These are phyloP conservation scores for Diorhabda sublineata DNA, from an alignment of 1,140 invertebrate genomes.

Conservation along the genomic window DNA sequence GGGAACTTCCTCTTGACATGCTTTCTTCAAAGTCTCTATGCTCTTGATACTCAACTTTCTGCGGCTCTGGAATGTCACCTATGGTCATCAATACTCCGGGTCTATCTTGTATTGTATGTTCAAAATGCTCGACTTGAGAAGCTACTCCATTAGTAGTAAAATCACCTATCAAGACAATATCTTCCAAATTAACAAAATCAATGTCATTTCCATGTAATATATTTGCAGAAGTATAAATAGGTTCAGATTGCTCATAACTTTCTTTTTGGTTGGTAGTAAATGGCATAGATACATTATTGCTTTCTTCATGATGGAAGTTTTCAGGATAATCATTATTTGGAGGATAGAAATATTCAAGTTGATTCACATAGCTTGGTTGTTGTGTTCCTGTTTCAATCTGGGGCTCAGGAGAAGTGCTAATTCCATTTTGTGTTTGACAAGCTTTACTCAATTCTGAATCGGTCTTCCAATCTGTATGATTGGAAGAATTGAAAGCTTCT, in stretches of 20 bases:
- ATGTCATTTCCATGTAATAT: conserved; percentile 36
- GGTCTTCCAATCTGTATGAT: conserved; percentile 18
- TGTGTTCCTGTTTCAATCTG: conserved; percentile 4
- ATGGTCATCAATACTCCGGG: conserved; percentile 40
- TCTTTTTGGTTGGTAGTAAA: conserved; percentile 20
- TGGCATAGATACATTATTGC: conserved; percentile 19
- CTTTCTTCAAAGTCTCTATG: conserved; percentile 52
- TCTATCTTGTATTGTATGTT: conserved; percentile 28
- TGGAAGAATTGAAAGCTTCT: conserved; percentile 18
- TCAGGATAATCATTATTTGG: conserved; percentile 10
- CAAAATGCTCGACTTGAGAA: conserved; percentile 38
- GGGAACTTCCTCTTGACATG: conserved; percentile 58
- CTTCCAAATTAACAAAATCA: conserved; percentile 40
- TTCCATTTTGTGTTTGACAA: conserved; percentile 38
- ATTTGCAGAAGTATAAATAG: conserved; percentile 36
- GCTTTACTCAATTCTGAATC: conserved; percentile 38
- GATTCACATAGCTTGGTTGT: conserved; percentile 4
- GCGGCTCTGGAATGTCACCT: conserved; percentile 28
- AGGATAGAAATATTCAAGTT: conserved; percentile 25
- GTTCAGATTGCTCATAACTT: conserved; percentile 30
- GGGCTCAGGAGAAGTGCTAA: background rate
- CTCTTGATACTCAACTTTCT: conserved; percentile 26
- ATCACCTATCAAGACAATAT: conserved; percentile 41
- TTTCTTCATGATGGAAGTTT: background rate
- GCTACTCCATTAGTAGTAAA: conserved; percentile 34